These are phyloP conservation scores for Ophion ventricosus DNA, from an alignment of 2,888 invertebrate genomes.

Conservation along the genomic window DNA sequence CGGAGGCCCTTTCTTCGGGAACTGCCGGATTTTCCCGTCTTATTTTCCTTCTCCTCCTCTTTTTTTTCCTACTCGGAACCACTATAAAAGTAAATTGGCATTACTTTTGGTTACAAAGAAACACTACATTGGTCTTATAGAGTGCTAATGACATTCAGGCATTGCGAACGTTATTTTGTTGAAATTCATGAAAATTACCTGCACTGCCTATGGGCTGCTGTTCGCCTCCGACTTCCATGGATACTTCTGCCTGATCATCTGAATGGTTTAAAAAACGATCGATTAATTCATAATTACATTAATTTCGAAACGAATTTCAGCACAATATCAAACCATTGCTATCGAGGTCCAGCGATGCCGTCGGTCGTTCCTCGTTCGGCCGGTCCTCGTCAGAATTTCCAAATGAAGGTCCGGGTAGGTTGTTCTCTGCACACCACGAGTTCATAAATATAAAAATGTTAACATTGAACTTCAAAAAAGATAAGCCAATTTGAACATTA, in stretches of 20 bases:
- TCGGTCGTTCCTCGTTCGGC: background rate
- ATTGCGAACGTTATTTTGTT: conserved; percentile 12
- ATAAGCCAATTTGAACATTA: background rate
- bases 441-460: conserved; percentile 3
- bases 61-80: background rate
- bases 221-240: background rate
- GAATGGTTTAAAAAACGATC: conserved; percentile 1
- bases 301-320: conserved; percentile 3
- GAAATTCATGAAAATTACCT: conserved; percentile 17
- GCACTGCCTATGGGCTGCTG: conserved; percentile 2
- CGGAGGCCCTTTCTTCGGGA: conserved; percentile 1
- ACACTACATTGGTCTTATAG: background rate
- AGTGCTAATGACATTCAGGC: background rate
- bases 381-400: background rate
- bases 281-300: conserved; percentile 15
- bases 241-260: too few species aligned
- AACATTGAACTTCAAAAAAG: background rate
- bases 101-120: background rate
- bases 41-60: background rate
- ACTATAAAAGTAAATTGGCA: conserved; percentile 3
- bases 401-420: background rate
- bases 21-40: background rate
- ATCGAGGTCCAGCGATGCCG: background rate
- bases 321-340: background rate
- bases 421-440: background rate